Evolutionary conservation across 2,888 invertebrate species (phyloP).

Genomic region (Sussaba pulchella): DNA sequence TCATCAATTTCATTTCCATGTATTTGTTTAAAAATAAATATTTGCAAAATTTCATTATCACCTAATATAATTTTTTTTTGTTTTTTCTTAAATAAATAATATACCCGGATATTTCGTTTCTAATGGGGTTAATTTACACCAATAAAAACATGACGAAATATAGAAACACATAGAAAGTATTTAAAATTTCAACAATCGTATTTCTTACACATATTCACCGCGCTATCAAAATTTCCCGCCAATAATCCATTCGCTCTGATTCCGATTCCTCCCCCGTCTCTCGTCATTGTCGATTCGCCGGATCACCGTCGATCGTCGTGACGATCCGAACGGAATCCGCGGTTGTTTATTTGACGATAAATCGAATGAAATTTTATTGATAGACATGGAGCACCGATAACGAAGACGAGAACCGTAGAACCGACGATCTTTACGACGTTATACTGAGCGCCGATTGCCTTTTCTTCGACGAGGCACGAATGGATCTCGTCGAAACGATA

Average conservation of each 20-base stretch:
- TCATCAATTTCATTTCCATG: no score
- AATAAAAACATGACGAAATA: no score
- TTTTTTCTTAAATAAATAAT: neutral
- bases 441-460: conserved; percentile 92
- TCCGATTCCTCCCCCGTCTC: no score
- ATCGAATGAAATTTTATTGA: conserved; percentile 42
- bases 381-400: conserved; percentile 81
- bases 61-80: neutral
- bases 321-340: neutral
- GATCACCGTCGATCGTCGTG: neutral
- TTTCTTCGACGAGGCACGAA: conserved; percentile 91
- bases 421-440: conserved; percentile 87
- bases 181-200: no score
- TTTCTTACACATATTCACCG: no score
- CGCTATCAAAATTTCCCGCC: neutral
- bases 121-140: no score
- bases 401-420: conserved; percentile 75
- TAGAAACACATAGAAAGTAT: no score
- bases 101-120: no score
- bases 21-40: no score
- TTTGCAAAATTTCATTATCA: no score
- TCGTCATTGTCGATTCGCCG: neutral
- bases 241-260: neutral
- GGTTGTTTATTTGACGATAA: conserved; percentile 16
- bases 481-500: conserved; percentile 89